These are phyloP conservation scores for Liasis olivaceus DNA, from an alignment of 2,797 vertebrate genomes.

Conservation along the genomic window DNA sequence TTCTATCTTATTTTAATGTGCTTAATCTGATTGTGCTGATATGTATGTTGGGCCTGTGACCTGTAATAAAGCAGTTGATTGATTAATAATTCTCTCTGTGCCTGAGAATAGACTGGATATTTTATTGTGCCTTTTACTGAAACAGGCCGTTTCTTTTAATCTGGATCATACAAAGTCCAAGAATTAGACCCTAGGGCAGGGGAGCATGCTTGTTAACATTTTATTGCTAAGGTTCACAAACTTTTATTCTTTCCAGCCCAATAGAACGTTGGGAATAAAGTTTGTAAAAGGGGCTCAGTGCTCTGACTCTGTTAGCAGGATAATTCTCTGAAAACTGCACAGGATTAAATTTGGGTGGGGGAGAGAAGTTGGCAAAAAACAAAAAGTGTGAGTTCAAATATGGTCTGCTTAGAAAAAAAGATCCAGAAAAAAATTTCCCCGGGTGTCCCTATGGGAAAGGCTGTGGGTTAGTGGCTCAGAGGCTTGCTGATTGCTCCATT, in stretches of 20 bases:
- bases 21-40: neutral
- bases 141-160: neutral
- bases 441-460: neutral
- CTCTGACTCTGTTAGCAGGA: neutral
- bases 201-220: neutral
- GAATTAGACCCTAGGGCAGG: neutral
- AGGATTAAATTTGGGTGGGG: neutral
- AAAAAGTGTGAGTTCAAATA: neutral
- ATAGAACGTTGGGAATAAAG: too few species aligned
- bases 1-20: neutral
- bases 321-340: neutral
- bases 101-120: neutral
- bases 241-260: neutral
- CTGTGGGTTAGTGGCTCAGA: neutral
- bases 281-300: neutral
- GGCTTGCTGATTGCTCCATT: neutral
- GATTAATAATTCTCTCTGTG: neutral
- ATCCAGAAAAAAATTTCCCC: neutral
- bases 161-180: neutral
- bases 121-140: neutral
- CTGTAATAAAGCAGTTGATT: neutral
- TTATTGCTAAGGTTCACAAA: neutral
- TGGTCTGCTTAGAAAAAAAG: neutral
- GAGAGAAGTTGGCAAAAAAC: neutral
- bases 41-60: neutral